These are phyloP conservation scores for Peromyscus eremicus DNA, from an alignment of 2,797 vertebrate species.

Conservation along the genomic window DNA sequence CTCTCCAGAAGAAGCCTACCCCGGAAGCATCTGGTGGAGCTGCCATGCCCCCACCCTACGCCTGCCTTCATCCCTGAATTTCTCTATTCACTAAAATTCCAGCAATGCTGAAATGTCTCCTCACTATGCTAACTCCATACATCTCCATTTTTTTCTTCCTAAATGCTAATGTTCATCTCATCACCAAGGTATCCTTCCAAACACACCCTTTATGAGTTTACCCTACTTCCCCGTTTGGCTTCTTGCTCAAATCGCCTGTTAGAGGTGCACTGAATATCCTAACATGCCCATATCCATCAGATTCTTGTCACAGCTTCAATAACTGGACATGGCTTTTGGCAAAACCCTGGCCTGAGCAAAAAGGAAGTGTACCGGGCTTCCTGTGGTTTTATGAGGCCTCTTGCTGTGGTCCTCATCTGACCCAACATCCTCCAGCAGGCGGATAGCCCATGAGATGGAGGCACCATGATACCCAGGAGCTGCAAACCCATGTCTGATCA, in stretches of 20 bases:
- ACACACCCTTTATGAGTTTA: background rate
- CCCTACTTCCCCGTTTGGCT: background rate
- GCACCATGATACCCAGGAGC: too few relatives aligned
- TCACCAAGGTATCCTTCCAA: background rate
- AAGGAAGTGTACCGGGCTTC: background rate
- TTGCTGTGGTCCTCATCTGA: background rate
- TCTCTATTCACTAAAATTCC: slow-evolving; percentile 14
- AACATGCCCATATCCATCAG: background rate
- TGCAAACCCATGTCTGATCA: background rate
- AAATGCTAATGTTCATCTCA: background rate
- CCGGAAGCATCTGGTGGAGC: background rate
- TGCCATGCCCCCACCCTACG: background rate
- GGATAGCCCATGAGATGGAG: background rate
- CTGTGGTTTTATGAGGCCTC: background rate
- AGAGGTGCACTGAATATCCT: background rate
- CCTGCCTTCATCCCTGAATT: background rate
- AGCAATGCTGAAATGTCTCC: background rate
- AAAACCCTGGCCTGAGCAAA: background rate
- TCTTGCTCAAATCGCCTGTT: background rate
- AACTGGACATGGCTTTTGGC: background rate
- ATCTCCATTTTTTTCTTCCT: slow-evolving; percentile 8
- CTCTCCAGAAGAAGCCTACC: background rate
- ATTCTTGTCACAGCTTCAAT: background rate
- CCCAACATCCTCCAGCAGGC: background rate
- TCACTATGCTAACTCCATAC: background rate